Evolutionary conservation across 2,113 vertebrate genomes (phyloP), one percentile per base, ranked within the genome.

Genomic region (Pelusios castaneus): DNA sequence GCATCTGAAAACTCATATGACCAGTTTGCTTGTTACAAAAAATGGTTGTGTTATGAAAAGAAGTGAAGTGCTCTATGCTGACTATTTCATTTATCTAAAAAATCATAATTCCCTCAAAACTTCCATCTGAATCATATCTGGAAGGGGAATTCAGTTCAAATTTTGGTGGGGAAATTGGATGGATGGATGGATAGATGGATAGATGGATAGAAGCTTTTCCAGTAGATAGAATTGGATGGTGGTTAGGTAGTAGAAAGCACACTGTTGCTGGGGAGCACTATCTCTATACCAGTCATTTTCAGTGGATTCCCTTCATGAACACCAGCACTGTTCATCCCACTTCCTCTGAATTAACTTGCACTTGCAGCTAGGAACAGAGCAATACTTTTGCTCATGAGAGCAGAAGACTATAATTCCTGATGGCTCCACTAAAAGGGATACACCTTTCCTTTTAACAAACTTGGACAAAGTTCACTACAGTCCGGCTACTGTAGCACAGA

Each of bases 1-100:
- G 10, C 1, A 2, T 10, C 41, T 89, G 85, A 54, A 67, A n/a
- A 80, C 55, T 85, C 77, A 87, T 19, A 84, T 89, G 55, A 75
- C 47, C 85, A 95, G 88, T 80, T 70, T 95, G 77, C 29, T 45
- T 5, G 43, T 19, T 27, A 84, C 25, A 94, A 94, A 94, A 84
- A 3, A 10, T 8, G 12, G 76, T 79, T 78, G 47, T 10, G 80
- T 75, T 80, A 78, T 24, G 17, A 84, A 54, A 60, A 86, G 16
- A 89, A 34, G 45, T 51, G 38, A 60, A 87, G 31, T 3, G 91
- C 8, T 89, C 21, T 89, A n/a, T 41, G 27, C 85, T 89, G 27
- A 92, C 9, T 88, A 90, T 70, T 16, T 88, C 31, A 12, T 86
- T 79, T 29, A 34, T 29, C 31, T 45, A 38, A 84, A 82, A 73